A percentile compares a stretch with the other conserved stretches of the same genome.
Evolutionary conservation across 2,888 invertebrate species (phyloP).

Genomic region (Xylophagus ater): DNA sequence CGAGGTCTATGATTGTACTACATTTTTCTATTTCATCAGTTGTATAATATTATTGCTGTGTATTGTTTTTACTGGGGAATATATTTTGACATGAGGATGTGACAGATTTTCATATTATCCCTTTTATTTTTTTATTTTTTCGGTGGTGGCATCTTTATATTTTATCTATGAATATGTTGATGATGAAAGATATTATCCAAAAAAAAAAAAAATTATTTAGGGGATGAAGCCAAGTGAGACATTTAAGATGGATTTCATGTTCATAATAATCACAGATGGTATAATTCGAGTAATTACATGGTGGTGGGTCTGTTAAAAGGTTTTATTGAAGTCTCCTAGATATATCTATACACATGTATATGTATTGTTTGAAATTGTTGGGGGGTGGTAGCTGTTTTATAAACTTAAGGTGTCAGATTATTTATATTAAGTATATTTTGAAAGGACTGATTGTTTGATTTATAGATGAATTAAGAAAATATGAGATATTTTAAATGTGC

Average conservation of each 20-base stretch:
- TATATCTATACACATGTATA: no score
- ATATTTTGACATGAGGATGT: slow-evolving; percentile 13
- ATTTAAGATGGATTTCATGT: slow-evolving; percentile 20
- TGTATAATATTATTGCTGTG: not conserved
- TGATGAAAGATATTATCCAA: slow-evolving; percentile 7
- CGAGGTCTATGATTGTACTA: slow-evolving; percentile 9
- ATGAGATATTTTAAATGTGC: no score
- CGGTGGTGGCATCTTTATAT: no score
- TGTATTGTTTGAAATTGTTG: no score
- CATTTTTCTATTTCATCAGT: slow-evolving; percentile 10
- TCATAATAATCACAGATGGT: slow-evolving; percentile 40
- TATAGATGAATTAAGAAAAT: no score
- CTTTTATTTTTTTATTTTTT: no score
- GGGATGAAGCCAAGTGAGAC: slow-evolving; percentile 16
- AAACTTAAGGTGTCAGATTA: no score
- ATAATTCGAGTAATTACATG: slow-evolving; percentile 40
- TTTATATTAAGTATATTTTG: no score
- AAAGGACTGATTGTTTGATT: no score
- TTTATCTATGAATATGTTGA: not conserved
- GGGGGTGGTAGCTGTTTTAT: no score
- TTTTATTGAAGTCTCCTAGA: no score
- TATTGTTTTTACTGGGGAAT: slow-evolving; percentile 6
- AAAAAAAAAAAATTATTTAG: slow-evolving; percentile 1
- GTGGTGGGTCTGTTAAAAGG: slow-evolving; percentile 9
- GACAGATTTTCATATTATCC: slow-evolving; percentile 15